Conservation (phyloP, 2,888 invertebrate genomes). For the Rhagonycha fulva region DNA sequence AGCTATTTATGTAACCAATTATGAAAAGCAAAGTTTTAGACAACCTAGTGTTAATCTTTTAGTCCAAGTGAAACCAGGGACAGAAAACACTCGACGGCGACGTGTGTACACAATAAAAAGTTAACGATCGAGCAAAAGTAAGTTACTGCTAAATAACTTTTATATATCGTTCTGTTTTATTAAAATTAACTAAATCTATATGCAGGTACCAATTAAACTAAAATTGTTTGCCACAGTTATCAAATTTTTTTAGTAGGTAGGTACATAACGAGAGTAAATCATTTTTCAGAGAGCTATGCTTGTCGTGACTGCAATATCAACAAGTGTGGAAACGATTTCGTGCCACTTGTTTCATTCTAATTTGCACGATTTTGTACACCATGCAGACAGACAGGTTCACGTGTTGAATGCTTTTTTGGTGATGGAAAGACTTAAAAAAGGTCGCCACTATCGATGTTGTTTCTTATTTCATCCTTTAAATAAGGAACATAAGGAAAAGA, state of each 20-base stretch:
- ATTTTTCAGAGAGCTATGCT: neutral
- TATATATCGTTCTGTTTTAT: too few relatives aligned
- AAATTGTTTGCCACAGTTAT: neutral
- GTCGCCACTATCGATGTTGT: neutral
- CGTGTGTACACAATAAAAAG: too few relatives aligned
- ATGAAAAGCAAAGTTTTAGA: too few relatives aligned
- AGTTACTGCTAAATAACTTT: too few relatives aligned
- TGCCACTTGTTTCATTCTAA: neutral
- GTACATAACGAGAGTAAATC: neutral
- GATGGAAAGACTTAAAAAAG: neutral
- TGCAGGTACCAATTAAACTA: too few relatives aligned
- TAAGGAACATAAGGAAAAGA: constrained; percentile 14
- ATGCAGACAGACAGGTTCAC: neutral
- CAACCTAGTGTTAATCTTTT: too few relatives aligned
- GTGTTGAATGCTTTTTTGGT: neutral
- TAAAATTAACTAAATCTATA: too few relatives aligned
- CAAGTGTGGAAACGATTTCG: neutral
- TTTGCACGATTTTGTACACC: neutral
- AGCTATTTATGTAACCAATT: too few relatives aligned
- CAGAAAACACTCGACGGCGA: too few relatives aligned
- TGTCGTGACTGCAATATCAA: neutral
- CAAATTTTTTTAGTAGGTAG: neutral
- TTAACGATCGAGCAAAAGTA: too few relatives aligned
- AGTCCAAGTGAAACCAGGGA: too few relatives aligned
- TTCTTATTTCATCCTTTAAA: neutral